Conservation (phyloP, 2,113 vertebrate species). For the Agelaius tricolor region DNA sequence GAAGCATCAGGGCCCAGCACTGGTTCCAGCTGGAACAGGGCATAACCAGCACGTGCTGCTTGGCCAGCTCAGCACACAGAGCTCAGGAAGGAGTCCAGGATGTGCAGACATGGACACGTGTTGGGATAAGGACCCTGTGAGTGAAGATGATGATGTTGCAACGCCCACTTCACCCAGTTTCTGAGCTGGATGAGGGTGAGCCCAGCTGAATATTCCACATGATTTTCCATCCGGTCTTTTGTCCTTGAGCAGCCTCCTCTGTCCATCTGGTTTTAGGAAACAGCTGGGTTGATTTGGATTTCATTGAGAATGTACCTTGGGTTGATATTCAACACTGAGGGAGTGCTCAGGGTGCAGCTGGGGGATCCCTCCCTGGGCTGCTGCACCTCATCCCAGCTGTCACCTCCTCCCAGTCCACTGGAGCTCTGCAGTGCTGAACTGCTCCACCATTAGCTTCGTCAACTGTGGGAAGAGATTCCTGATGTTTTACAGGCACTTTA, state of each 20-base stretch:
- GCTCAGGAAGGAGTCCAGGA: not conserved
- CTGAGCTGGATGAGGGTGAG: not conserved
- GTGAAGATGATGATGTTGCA: not conserved
- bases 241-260: not conserved
- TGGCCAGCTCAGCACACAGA: not conserved
- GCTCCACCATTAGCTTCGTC: not conserved
- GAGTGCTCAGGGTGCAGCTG: not conserved
- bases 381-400: not conserved
- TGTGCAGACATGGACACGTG: not conserved
- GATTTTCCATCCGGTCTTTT: not conserved
- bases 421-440: not conserved
- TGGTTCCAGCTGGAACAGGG: rapidly evolving
- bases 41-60: not conserved
- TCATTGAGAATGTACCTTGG: not conserved
- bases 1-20: not conserved
- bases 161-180: not conserved
- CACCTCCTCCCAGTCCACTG: not conserved
- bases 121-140: rapidly evolving
- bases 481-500: not conserved
- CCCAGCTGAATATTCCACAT: rapidly evolving
- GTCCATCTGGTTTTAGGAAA: not conserved
- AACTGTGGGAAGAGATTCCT: not conserved
- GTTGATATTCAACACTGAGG: not conserved
- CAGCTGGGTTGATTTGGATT: not conserved
- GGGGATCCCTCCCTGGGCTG: not conserved